phyloP scores from a whole-genome alignment of 2,888 invertebrate genomes.

The Chrysomela aeneicollis region DNA sequence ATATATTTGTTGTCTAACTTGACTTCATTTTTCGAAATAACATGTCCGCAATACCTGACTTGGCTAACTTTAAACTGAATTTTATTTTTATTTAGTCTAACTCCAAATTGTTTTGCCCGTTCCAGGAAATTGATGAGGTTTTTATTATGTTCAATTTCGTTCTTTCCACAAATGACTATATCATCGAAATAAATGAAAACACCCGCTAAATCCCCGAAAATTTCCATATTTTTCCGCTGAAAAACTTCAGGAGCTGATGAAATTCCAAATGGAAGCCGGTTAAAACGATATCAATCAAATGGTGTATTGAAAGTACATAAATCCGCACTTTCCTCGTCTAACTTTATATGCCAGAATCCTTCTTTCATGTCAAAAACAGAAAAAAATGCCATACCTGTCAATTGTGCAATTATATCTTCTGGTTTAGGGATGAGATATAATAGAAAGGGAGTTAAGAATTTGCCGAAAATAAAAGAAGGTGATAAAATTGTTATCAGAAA shows the following conservation, averaged over 20 bases:
- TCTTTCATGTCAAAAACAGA: neutral
- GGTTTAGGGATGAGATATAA: too few species aligned
- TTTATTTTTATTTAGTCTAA: constrained; percentile 3
- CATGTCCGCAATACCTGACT: constrained; percentile 6
- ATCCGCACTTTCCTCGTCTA: too few species aligned
- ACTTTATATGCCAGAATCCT: neutral
- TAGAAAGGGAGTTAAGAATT: too few species aligned
- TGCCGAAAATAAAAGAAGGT: too few species aligned
- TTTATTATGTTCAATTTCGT: neutral
- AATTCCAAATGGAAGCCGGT: neutral
- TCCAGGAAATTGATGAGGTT: neutral
- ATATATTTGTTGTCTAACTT: neutral
- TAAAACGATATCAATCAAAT: too few species aligned
- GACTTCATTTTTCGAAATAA: neutral
- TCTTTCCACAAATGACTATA: neutral
- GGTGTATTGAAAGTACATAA: neutral
- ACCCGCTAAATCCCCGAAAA: constrained; percentile 6
- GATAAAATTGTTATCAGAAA: too few species aligned
- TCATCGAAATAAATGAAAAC: constrained; percentile 9
- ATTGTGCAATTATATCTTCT: neutral
- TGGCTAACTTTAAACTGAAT: constrained; percentile 6
- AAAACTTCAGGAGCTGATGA: constrained; percentile 10
- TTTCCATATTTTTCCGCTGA: constrained; percentile 3
- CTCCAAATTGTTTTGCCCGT: neutral
- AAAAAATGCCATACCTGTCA: too few species aligned